Conservation (phyloP, 2,797 vertebrate genomes). For the Zalophus californianus region DNA sequence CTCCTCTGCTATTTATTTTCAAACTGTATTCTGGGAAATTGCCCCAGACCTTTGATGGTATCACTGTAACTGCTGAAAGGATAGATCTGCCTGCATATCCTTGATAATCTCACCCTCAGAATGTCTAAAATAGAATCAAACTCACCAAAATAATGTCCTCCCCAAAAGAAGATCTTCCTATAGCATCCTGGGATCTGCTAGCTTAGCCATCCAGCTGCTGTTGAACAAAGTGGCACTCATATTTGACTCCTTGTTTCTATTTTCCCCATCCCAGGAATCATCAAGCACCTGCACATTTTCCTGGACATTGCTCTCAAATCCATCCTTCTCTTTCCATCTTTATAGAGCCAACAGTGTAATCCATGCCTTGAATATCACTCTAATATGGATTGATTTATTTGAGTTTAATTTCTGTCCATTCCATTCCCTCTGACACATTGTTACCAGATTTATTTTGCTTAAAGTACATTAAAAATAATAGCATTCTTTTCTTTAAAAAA, state of each 20-base stretch:
- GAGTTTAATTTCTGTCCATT: conserved; percentile 42
- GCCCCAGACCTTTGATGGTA: background rate
- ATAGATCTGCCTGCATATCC: background rate
- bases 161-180: background rate
- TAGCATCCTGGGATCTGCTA: background rate
- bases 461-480: background rate
- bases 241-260: background rate
- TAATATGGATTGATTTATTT: background rate
- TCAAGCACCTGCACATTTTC: accelerated
- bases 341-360: background rate
- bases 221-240: background rate
- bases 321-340: background rate
- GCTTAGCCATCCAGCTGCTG: background rate
- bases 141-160: background rate
- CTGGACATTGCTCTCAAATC: background rate
- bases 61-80: background rate
- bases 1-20: background rate
- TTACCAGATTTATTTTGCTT: conserved; percentile 50
- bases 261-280: background rate
- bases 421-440: background rate
- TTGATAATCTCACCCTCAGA: background rate
- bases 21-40: background rate
- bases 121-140: background rate
- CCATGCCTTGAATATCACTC: background rate
- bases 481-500: background rate